Percentiles rank a stretch among this genome's conserved stretches.
These are phyloP conservation scores for Synanceia verrucosa DNA, from an alignment of 2,797 vertebrate species.

Conservation along the genomic window DNA sequence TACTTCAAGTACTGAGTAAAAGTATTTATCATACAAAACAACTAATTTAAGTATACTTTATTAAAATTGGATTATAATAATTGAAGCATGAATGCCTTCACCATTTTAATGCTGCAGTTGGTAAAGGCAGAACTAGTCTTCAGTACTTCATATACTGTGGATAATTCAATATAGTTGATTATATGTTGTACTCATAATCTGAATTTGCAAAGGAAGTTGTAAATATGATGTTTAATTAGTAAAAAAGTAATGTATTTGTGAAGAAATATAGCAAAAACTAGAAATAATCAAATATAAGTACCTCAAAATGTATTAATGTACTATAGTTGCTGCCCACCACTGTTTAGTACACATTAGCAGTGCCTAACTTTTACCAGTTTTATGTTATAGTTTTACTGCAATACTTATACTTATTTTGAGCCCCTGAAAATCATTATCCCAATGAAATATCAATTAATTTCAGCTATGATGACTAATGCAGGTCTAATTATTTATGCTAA, in stretches of 20 bases:
- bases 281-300: neutral
- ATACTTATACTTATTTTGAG: neutral
- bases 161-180: neutral
- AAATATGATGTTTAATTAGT: no score
- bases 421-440: neutral
- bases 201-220: neutral
- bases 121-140: neutral
- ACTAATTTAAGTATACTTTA: neutral
- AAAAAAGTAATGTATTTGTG: neutral
- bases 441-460: slow-evolving; percentile 3
- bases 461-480: neutral
- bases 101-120: neutral
- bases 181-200: neutral
- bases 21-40: neutral
- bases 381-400: neutral
- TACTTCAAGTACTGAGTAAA: neutral
- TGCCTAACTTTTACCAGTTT: neutral
- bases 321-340: neutral
- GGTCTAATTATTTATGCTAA: neutral
- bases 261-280: neutral
- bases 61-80: neutral
- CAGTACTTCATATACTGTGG: neutral
- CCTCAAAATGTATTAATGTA: neutral
- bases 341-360: neutral
- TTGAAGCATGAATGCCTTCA: neutral